Percentiles rank a stretch among this genome's conserved stretches.
These are phyloP conservation scores for Anneissia japonica DNA, from an alignment of 35 echinoderm and acorn worm genomes.

Conservation along the genomic window DNA sequence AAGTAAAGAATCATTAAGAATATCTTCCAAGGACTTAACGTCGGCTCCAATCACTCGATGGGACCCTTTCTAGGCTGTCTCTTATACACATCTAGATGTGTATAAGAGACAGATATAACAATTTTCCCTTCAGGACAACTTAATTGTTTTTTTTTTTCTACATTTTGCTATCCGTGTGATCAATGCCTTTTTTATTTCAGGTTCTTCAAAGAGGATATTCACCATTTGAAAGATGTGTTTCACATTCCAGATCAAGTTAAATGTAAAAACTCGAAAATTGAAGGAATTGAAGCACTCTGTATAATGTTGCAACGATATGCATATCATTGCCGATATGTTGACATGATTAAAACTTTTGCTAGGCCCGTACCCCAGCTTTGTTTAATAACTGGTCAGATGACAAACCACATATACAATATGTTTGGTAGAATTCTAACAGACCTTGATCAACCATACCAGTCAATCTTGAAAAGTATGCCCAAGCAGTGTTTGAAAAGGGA, in stretches of 20 bases:
- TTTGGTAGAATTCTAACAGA: background rate
- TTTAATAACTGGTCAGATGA: background rate
- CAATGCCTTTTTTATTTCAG: too few species aligned
- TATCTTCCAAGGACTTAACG: too few species aligned
- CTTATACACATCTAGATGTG: too few species aligned
- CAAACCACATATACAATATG: background rate
- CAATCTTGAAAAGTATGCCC: background rate
- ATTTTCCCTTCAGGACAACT: too few species aligned
- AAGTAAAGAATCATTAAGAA: too few species aligned
- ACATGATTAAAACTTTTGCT: background rate
- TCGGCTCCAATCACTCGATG: too few species aligned
- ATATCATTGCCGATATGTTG: background rate
- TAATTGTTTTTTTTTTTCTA: too few species aligned
- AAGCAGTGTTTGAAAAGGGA: background rate
- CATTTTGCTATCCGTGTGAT: too few species aligned
- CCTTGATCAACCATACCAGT: slow-evolving; percentile 3
- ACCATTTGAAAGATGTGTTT: too few species aligned
- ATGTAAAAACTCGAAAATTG: slow-evolving; percentile 25
- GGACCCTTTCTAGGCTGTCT: too few species aligned
- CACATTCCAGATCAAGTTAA: slow-evolving; percentile 17
- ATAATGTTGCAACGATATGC: background rate
- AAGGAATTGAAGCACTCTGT: slow-evolving; percentile 47
- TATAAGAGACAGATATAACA: too few species aligned
- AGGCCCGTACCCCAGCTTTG: slow-evolving; percentile 12
- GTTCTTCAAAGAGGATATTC: slow-evolving; percentile 21